Base-by-base conservation (phyloP, 1,140 invertebrate species). In the Drosophila ercepeae region DNA sequence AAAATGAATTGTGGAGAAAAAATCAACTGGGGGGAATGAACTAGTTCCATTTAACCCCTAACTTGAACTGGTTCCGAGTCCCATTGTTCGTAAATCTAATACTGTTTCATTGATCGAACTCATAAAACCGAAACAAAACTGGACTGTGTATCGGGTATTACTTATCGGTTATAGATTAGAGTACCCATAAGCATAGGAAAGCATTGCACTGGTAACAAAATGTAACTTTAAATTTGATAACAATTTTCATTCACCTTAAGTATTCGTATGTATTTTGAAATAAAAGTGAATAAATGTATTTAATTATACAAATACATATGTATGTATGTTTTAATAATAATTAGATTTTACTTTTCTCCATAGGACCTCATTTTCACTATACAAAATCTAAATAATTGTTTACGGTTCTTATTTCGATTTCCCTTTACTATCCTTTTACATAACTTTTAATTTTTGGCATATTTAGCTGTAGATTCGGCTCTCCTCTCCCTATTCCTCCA, bases 391-490 rank as follows among this genome's bases (percentile, higher is more conserved):
- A 89, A 89, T 84, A 84, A 86, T 84, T 89, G 78, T 89, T 78
- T 65, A 59, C 60, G 48, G 73, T 81, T 45, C 61, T n/a, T 39
- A 18, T 21, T 21, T 59, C 34, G 39, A 46, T 21, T 59, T 64
- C 39, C 34, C 16, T 46, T 34, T 18, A 57, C 29, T 59, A 45
- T 58, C 34, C 51, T n/a, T n/a, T n/a, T n/a, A n/a, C n/a, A 60
- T 48, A 70, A 74, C 59, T 52, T 34, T 54, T 69, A 39, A 75
- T 83, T 83, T 89, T 89, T 89, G 84, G 84, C 84, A 89, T 89
- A 81, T 79, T 81, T 89, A 89, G 84, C 84, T 89, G 84, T 89
- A 89, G 84, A 89, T 84, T 83, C 68, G 84, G 83, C 76, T 67
- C 52, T 58, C 58, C 65, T 45, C 52, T 34, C 64, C 48, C 14